Base-by-base conservation (phyloP, 2,797 vertebrate genomes). In the Lateolabrax maculatus region DNA sequence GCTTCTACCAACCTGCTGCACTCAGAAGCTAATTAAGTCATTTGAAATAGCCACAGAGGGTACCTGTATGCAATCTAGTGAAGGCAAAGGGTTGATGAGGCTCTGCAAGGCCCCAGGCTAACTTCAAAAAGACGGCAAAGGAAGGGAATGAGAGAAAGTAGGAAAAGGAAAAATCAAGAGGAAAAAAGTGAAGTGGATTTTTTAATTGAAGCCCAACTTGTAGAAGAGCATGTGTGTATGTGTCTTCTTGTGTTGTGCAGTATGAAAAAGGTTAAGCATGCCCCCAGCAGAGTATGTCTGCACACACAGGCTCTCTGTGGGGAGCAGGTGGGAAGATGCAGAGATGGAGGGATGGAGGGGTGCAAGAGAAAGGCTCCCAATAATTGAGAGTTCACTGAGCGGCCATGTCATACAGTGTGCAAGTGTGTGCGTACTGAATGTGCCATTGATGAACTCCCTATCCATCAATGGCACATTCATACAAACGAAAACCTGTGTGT, bases 11-110 rank as follows among this genome's bases (percentile, higher is more conserved):
- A 91, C 91, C 88, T 65, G 58, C 85, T 82, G 90, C 90, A 92
- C 89, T 94, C 92, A 90, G 89, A 92, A 95, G 94, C 93, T 96
- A 96, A 96, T 96, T 95, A 96, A 95, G 94, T 94, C 93, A 94
- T 96, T 94, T 93, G 91, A 95, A 96, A 96, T 94, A 94, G 94
- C 94, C 94, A 94, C 90, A 90, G 93, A 94, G 93, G 92, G 92
- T 95, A 95, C 93, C 93, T 94, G 93, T 92, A 93, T 90, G 95
- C 94, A 95, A 95, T 95, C 93, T 94, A 91, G 91, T 91, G 84
- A 84, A 87, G 92, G 90, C 90, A 92, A 91, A 87, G 91, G 86
- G 86, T 87, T 94, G 95, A 95, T 95, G 94, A 95, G 93, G 84
- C 93, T 93, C 87, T 72, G 81, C 60, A 25, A 93, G 88, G 94